phyloP scores from a whole-genome alignment of 2,113 vertebrate species.

The Psittacula cyanocephala region DNA sequence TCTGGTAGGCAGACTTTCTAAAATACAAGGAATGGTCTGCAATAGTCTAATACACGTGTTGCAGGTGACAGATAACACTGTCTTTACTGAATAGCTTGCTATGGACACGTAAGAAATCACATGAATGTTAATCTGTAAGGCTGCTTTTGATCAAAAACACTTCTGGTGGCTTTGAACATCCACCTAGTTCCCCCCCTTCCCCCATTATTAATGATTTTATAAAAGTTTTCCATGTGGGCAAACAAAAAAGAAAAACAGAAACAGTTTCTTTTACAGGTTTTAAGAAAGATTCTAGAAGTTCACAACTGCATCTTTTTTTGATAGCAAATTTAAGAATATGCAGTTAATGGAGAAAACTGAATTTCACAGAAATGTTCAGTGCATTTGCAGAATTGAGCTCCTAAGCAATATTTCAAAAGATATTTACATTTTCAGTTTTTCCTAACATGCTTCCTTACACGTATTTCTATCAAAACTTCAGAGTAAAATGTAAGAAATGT shows the following conservation, averaged over 20 bases:
- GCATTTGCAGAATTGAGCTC: neutral
- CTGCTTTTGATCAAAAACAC: neutral
- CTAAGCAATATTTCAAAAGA: neutral
- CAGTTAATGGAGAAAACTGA: neutral
- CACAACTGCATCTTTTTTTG: neutral
- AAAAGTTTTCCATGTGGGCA: neutral
- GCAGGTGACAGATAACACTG: neutral
- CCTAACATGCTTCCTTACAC: neutral
- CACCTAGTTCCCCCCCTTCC: accelerated
- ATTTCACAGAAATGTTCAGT: neutral
- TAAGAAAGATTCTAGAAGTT: neutral
- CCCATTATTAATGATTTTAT: neutral
- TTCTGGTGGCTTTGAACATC: neutral
- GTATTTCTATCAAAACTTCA: neutral
- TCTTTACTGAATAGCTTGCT: neutral
- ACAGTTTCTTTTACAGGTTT: neutral
- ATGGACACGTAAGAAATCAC: neutral
- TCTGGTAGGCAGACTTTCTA: neutral
- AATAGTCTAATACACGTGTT: neutral
- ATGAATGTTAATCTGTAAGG: neutral
- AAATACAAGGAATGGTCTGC: neutral
- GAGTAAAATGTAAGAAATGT: neutral
- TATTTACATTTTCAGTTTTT: neutral
- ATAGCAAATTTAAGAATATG: neutral
- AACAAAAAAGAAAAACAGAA: neutral